Conservation (phyloP, 1,140 invertebrate genomes). For the Harlomillsia oculata region DNA sequence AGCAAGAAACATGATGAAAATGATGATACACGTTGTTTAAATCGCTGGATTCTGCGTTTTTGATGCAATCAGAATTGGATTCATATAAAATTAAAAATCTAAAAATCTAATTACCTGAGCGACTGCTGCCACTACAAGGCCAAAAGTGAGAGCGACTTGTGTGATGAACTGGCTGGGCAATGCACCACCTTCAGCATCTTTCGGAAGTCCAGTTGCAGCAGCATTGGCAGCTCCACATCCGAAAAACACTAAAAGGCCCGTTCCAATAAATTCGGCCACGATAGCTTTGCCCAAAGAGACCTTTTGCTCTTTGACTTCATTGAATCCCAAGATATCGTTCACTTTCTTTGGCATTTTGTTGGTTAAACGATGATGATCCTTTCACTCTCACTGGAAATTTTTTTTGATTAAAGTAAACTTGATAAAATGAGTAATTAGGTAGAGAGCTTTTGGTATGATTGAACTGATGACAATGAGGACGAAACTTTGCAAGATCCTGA, state of each 20-base stretch:
- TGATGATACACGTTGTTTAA: no score
- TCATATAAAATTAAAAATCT: neutral
- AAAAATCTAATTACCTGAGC: conserved; percentile 53
- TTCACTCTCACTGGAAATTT: neutral
- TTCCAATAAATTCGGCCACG: conserved; percentile 71
- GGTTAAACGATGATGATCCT: neutral
- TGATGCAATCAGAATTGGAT: neutral
- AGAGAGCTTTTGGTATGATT: no score
- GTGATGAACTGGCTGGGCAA: conserved; percentile 45
- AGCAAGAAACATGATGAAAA: neutral
- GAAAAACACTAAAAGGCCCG: conserved; percentile 67
- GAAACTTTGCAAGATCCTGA: no score
- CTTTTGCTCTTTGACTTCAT: conserved; percentile 27
- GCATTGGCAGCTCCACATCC: conserved; percentile 62
- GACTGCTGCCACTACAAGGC: conserved; percentile 65
- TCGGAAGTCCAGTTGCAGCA: conserved; percentile 24
- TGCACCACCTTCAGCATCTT: neutral
- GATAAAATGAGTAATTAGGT: no score
- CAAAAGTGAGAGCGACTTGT: conserved; percentile 76
- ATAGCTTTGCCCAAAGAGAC: conserved; percentile 56
- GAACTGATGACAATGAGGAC: no score
- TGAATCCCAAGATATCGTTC: conserved; percentile 29
- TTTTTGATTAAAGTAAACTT: neutral
- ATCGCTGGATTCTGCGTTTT: neutral
- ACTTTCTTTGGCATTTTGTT: conserved; percentile 31